Evolutionary conservation across 1,140 invertebrate species (phyloP).

Genomic region (Fopius arisanus): DNA sequence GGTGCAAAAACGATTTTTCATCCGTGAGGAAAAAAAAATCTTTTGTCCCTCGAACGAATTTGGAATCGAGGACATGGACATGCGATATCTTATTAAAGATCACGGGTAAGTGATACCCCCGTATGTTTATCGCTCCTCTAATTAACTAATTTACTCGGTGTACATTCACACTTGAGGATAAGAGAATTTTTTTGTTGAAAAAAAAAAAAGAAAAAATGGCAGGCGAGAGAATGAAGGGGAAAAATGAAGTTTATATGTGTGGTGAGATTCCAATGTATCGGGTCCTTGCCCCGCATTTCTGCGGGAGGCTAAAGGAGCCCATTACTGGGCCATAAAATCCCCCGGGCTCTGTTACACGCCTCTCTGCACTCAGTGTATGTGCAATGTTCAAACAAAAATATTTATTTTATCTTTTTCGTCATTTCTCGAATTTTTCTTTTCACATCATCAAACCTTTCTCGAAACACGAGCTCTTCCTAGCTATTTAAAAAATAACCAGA

Average conservation of each 20-base stretch:
- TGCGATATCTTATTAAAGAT: background rate
- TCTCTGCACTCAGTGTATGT: conserved; percentile 38
- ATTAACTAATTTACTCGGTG: conserved; percentile 22
- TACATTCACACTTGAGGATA: background rate
- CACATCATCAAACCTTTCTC: background rate
- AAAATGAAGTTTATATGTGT: background rate
- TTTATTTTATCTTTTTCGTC: background rate
- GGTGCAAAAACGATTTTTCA: background rate
- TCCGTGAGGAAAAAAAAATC: background rate
- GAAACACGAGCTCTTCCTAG: too few relatives aligned
- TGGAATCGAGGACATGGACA: conserved; percentile 1
- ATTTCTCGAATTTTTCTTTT: background rate
- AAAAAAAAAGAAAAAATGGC: background rate
- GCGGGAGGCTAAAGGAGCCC: conserved; percentile 54
- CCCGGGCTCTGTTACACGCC: conserved; percentile 41
- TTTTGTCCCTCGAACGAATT: background rate
- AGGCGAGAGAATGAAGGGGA: background rate
- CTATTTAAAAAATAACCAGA: too few relatives aligned
- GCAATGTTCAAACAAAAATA: conserved; percentile 37
- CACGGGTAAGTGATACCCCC: background rate
- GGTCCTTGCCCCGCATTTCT: conserved; percentile 42
- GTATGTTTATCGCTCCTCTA: conserved; percentile 17
- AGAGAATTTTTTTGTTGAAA: background rate
- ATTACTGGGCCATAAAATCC: conserved; percentile 60
- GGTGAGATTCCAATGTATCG: background rate